phyloP scores from a whole-genome alignment of 2,113 vertebrate genomes.

The Geococcyx californianus region DNA sequence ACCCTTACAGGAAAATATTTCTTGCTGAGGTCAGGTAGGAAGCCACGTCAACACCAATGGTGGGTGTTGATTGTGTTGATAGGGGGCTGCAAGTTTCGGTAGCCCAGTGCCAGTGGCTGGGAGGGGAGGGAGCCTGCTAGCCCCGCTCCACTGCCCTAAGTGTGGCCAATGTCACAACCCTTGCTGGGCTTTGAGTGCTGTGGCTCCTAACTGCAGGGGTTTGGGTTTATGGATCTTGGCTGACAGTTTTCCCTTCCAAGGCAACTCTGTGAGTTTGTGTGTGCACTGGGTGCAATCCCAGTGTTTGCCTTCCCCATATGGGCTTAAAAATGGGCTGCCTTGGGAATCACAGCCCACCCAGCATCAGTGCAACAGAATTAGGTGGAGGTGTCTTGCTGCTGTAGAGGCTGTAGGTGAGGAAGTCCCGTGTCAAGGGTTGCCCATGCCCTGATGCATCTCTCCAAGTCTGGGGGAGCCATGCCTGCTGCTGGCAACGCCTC shows the following conservation, averaged over 20 bases:
- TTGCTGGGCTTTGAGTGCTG: rapidly evolving
- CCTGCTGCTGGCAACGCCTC: rapidly evolving
- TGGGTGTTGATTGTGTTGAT: neutral
- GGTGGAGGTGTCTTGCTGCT: neutral
- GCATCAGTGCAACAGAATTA: rapidly evolving
- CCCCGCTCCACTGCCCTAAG: rapidly evolving
- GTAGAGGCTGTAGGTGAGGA: rapidly evolving
- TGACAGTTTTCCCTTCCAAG: neutral
- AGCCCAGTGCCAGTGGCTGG: rapidly evolving
- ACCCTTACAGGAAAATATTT: no score
- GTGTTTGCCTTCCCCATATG: rapidly evolving
- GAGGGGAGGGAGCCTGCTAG: neutral
- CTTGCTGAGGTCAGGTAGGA: no score
- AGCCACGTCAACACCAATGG: neutral
- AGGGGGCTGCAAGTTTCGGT: rapidly evolving
- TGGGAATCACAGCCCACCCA: rapidly evolving
- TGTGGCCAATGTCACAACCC: neutral
- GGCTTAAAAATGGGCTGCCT: neutral
- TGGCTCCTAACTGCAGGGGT: no score
- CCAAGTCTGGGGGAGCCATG: neutral
- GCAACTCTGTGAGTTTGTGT: neutral
- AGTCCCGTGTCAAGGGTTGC: rapidly evolving
- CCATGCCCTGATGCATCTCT: neutral
- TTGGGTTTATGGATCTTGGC: neutral
- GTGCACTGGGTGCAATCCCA: neutral